Evolutionary conservation across 2,797 vertebrate genomes (phyloP), one percentile per base, ranked within the genome.

Genomic region (Florisuga fusca): DNA sequence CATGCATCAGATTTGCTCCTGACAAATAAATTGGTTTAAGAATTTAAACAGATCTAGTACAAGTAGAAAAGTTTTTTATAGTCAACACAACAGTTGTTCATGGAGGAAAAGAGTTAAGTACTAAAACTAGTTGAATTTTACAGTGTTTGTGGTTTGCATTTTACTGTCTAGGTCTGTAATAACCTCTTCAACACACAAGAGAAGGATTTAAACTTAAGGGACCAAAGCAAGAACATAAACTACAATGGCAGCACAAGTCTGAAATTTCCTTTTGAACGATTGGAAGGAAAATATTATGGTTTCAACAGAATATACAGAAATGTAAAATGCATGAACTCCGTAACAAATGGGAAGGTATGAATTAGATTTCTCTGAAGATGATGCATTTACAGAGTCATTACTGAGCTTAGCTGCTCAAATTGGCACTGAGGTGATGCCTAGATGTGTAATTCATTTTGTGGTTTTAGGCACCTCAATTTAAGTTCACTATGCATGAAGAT

Each of bases 301-400:
- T 87, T 89, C 58, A 93, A 63, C 43, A 41, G 67, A 85, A 73
- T 69, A 85, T 71, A 87, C 27, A 87, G 82, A 91, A 91, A 93
- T 58, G 38, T 54, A 83, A 96, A 95, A 91, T 89, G 45, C 62
- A 92, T 72, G 43, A 95, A 91, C 13, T 26, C 38, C 3, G 1
- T 61, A 89, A 93, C 80, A 95, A 89, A 88, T 94, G 48, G 58
- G 84, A 92, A 91, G 87, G 87, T 45, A 89, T 61, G 66, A 95
- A 91, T 91, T 91, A 85, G 82, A 83, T 89, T 92, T 21, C 46
- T 94, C 78, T 78, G 89, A 93, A 91, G 87, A 93, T 84, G 67
- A 87, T 93, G 41, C 79, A 59, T 85, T 85, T 95, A 86, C 27
- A 76, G 26, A 31, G 58, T 55, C 48, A 81, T 94, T 93, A 93